Evolutionary conservation across 1,140 invertebrate genomes (phyloP), one percentile per base, ranked within the genome.

Genomic region (Ericerus pela): DNA sequence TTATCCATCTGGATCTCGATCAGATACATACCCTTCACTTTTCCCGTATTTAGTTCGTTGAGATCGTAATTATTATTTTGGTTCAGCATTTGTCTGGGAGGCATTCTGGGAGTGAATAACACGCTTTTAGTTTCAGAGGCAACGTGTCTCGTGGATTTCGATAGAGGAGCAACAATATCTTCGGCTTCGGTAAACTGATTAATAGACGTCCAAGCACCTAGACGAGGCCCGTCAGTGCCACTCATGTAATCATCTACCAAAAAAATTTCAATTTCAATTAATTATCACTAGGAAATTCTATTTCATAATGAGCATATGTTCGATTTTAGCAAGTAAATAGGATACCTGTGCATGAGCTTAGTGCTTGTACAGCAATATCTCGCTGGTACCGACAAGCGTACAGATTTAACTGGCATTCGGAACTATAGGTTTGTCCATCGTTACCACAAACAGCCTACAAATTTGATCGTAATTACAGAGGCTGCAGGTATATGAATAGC

Each of bases 181-280:
- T 83, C 85, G 57, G 85, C 81, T 66, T 86, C 80, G 5, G 85
- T 85, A 67, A 81, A 85, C 62, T 85, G 80, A n/a, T 79, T 81
- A 1, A 81, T 85, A 59, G 81, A 86, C 0, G 60, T 63, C 63
- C 63, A 65, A 27, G 43, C 56, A 5, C 33, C 27, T 30, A 80
- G 78, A 61, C 80, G 75, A 1, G 85, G 84, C 57, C 79, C 79
- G 60, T 85, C 84, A 11, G 85, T 87, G 33, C 76, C 77, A 5
- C 55, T 53, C 12, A 62, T 53, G 31, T 56, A 54, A 30, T 61
- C 54, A 27, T 62, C 58, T 41, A 56, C 31, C 41, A 2, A 57
- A 59, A 55, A 54, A 22, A 26, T 37, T 47, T 3, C 54, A 18
- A 53, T 47, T 18, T 20, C 22, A 16, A 28, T 27, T 53, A 22